Base-by-base conservation (phyloP, 2,113 vertebrate species). In the Hylia prasina region DNA sequence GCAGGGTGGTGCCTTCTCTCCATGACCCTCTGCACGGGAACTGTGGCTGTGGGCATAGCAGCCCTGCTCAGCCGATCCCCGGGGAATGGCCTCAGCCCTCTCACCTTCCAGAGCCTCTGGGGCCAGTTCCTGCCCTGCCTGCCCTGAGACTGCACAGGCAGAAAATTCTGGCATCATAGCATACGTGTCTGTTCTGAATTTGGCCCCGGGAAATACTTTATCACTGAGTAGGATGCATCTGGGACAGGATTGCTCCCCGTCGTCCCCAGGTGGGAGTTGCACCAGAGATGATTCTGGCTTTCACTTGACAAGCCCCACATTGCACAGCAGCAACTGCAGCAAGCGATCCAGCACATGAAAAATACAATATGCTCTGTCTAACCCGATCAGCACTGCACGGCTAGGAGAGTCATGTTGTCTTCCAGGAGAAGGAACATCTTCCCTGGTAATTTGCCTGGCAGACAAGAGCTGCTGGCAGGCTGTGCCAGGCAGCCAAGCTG, bases 11-110 rank as follows among this genome's bases (percentile, higher is more conserved):
- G 47, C 13, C 39, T 2, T 31, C 79, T 82, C 65, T 39, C 25
- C 2, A 11, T 19, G 8, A 2, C n/a, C 81, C 53, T 31, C 33
- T 27, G 44, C 60, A 11, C 0, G 0, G 57, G 66, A 42, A 48
- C 27, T 0, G 15, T 6, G 79, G 50, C 64, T 42, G 64, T 14
- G 39, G 66, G 50, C 0, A 25, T 45, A 63, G 60, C 63, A 42
- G 47, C 69, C 66, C 65, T 9, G 57, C 57, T 24, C 40, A 23
- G 70, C n/a, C 2, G 1, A n/a, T 31, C 33, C 72, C 31, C 7
- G 1, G 51, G 44, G 60, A 71, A 54, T 0, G 23, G 48, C 15
- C 33, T 33, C 51, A 4, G 1, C 7, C 58, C 60, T 65, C 20
- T 42, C 4, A 1, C 77, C 19, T 17, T 44, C 15, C 69, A 25